A percentile compares a stretch with the other conserved stretches of the same genome.
Evolutionary conservation across 2,888 invertebrate species (phyloP).

Genomic region (Lepeophtheirus nordmannii): DNA sequence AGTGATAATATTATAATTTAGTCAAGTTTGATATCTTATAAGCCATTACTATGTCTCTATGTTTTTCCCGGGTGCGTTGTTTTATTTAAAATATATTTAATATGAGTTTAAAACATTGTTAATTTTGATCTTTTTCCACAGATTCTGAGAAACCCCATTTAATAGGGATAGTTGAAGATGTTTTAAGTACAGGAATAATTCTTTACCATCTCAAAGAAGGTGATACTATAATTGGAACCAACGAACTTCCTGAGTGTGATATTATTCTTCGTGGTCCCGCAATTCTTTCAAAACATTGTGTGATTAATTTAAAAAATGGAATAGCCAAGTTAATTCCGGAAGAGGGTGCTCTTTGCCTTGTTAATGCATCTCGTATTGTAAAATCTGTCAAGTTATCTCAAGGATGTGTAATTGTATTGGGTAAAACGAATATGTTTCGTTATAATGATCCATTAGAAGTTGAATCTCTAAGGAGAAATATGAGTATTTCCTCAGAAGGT

Average conservation of each 20-base stretch:
- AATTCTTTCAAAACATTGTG: constrained; percentile 44
- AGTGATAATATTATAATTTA: too few species aligned
- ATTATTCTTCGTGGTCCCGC: neutral
- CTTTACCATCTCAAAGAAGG: constrained; percentile 66
- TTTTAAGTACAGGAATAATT: constrained; percentile 75
- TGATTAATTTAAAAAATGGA: constrained; percentile 52
- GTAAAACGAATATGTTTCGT: constrained; percentile 64
- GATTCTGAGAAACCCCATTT: constrained; percentile 83
- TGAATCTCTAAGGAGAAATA: constrained; percentile 50
- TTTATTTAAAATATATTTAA: too few species aligned
- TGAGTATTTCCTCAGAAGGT: neutral
- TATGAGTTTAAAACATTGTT: too few species aligned
- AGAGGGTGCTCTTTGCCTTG: constrained; percentile 59
- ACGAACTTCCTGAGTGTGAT: neutral
- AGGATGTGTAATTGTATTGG: constrained; percentile 59
- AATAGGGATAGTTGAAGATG: constrained; percentile 76
- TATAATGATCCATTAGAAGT: constrained; percentile 81
- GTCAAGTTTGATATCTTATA: too few species aligned
- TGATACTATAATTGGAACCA: constrained; percentile 15
- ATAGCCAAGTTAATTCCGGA: constrained; percentile 57
- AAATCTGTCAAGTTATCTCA: constrained; percentile 61
- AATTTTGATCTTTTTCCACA: too few species aligned
- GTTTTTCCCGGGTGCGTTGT: too few species aligned
- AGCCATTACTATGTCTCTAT: too few species aligned
- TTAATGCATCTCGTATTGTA: constrained; percentile 62